phyloP scores from a whole-genome alignment of 2,113 vertebrate species.

The Vombatus ursinus region DNA sequence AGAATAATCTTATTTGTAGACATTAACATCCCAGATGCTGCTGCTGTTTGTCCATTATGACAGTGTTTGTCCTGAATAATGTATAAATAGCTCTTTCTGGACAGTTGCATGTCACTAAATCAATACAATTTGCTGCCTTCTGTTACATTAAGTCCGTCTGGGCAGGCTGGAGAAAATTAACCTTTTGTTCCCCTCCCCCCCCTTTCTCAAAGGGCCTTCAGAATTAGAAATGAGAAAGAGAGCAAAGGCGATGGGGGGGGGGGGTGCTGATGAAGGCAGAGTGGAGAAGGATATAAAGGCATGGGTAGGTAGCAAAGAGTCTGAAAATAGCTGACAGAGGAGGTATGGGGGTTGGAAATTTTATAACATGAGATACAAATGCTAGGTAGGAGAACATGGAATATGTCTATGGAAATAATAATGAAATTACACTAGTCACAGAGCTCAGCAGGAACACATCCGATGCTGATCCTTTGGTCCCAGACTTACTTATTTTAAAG shows the following conservation, averaged over 20 bases:
- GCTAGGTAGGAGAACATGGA: neutral
- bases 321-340: neutral
- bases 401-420: neutral
- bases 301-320: constrained; percentile 1
- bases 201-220: constrained; percentile 81
- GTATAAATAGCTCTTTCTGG: constrained; percentile 92
- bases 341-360: constrained; percentile 17
- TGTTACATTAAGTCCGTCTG: constrained; percentile 92
- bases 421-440: constrained; percentile 21
- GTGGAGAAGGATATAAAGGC: neutral
- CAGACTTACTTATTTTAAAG: constrained; percentile 14
- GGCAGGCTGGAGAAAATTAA: constrained; percentile 91
- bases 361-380: neutral
- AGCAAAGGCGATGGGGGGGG: constrained; percentile 54
- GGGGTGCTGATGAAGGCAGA: neutral
- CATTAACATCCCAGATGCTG: constrained; percentile 98
- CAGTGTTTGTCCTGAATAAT: constrained; percentile 93
- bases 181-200: constrained; percentile 89
- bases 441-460: neutral
- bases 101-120: constrained; percentile 93
- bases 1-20: constrained; percentile 98
- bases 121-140: constrained; percentile 93
- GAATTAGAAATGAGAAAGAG: constrained; percentile 84
- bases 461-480: neutral
- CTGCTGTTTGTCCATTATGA: constrained; percentile 97